Base-by-base conservation (phyloP, 2,113 vertebrate species). In the Alethe castanea region DNA sequence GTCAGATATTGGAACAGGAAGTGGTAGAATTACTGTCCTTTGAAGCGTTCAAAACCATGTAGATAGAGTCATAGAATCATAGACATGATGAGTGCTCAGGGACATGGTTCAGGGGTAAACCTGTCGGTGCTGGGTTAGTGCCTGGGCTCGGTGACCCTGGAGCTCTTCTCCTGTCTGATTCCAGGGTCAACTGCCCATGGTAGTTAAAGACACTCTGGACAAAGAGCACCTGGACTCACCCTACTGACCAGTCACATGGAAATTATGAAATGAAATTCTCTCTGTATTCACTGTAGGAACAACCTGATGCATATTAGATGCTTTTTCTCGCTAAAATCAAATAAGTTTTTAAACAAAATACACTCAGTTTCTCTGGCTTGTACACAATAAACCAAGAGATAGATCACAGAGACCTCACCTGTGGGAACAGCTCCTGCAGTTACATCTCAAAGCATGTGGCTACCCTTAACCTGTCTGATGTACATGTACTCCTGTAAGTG, bases 81-180 rank as follows among this genome's bases (percentile, higher is more conserved):
- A 12, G 14, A 18, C 31, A 2, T 6, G 11, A 8, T 12, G 3
- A 17, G 25, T 31, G 31, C 25, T 33, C 9, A 33, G 42, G 35
- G 31, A 33, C 8, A 5, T 1, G 17, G 12, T 2, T 77, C 26
- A 35, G 35, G 47, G 25, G 8, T 42, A 47, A 31, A 5, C 40
- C 40, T 69, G 17, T 2, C 14, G 3, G 56, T 54, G 20, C 35
- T 56, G 54, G 11, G 12, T 42, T 28, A 13, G 48, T 19, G 48
- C 5, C 3, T 28, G 56, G 29, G 19, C 48, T 69, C 1, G 0
- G 11, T 31, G 47, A 3, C 19, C 20, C 42, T 6, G 19, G 8
- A 42, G 40, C 22, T 19, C 18, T 42, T 62, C 26, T 47, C 56
- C 48, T 62, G 23, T 26, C 0, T 14, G 31, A 10, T 35, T 40